Percentiles rank a stretch among this genome's conserved stretches.
phyloP scores from a whole-genome alignment of 2,113 vertebrate species.

The Lophius piscatorius region DNA sequence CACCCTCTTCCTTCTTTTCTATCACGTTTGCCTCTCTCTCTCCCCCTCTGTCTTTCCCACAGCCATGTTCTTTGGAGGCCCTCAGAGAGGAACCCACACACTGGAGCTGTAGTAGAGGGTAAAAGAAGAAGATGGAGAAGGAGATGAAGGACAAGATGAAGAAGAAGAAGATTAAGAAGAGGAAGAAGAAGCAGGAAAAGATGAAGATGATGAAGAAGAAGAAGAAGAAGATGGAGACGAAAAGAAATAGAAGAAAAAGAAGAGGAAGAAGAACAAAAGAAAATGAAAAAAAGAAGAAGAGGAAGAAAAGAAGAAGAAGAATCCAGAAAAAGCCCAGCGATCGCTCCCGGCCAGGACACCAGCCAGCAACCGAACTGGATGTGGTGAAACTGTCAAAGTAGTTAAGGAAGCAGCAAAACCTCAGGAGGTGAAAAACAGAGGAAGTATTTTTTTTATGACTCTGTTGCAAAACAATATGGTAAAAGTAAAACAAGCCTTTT shows the following conservation, averaged over 20 bases:
- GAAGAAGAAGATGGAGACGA: slow-evolving; percentile 1
- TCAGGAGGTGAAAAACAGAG: slow-evolving; percentile 68
- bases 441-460: slow-evolving; percentile 23
- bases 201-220: slow-evolving; percentile 35
- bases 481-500: slow-evolving; percentile 25
- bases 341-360: slow-evolving; percentile 71
- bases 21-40: slow-evolving; percentile 7
- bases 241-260: slow-evolving; percentile 27
- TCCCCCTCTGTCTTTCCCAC: slow-evolving; percentile 41
- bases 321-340: slow-evolving; percentile 78
- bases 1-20: slow-evolving; percentile 10
- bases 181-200: too few species aligned
- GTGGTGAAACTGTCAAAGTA: slow-evolving; percentile 86
- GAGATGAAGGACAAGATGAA: too few species aligned
- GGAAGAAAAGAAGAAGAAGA: slow-evolving; percentile 12
- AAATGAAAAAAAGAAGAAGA: slow-evolving; percentile 35
- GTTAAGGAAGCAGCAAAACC: slow-evolving; percentile 82
- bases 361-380: slow-evolving; percentile 83
- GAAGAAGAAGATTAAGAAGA: slow-evolving; percentile 22
- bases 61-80: slow-evolving; percentile 80
- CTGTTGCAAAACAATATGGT: slow-evolving; percentile 51
- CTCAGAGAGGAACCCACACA: slow-evolving; percentile 76
- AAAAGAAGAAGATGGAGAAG: slow-evolving; percentile 62
- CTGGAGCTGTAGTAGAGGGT: slow-evolving; percentile 76
- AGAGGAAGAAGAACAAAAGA: neutral